These are phyloP conservation scores for Venustaconcha ellipsiformis DNA, from an alignment of 1,140 invertebrate genomes.

Conservation along the genomic window DNA sequence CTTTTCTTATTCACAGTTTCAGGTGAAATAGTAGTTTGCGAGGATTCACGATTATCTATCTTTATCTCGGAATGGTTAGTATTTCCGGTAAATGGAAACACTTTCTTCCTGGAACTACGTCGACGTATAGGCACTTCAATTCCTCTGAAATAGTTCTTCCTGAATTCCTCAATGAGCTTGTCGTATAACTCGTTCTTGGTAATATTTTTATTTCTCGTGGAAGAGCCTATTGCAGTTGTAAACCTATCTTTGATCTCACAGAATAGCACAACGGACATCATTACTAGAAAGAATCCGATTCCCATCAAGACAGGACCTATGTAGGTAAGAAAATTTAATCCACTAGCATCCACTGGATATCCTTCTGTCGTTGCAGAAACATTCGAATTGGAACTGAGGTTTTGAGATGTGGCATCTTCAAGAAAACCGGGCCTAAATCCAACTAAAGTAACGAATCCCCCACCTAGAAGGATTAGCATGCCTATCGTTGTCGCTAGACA, in stretches of 20 bases:
- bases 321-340: slow-evolving; percentile 46
- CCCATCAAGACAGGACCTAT: slow-evolving; percentile 58
- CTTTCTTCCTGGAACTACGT: slow-evolving; percentile 6
- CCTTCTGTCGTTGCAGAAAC: slow-evolving; percentile 11
- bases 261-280: slow-evolving; percentile 57
- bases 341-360: slow-evolving; percentile 14
- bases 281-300: slow-evolving; percentile 56
- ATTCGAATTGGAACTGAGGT: slow-evolving; percentile 12
- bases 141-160: slow-evolving; percentile 59
- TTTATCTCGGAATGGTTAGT: slow-evolving; percentile 14
- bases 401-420: slow-evolving; percentile 9
- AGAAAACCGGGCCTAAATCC: slow-evolving; percentile 29
- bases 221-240: slow-evolving; percentile 48
- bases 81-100: slow-evolving; percentile 21
- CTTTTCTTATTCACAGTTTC: slow-evolving; percentile 32
- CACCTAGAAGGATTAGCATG: slow-evolving; percentile 12
- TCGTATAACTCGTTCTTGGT: slow-evolving; percentile 50
- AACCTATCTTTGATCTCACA: slow-evolving; percentile 63
- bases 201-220: slow-evolving; percentile 22
- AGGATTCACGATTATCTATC: slow-evolving; percentile 19
- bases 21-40: slow-evolving; percentile 32
- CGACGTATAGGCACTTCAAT: slow-evolving; percentile 50
- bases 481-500: slow-evolving; percentile 18
- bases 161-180: slow-evolving; percentile 54
- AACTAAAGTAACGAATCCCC: slow-evolving; percentile 28